Evolutionary conservation across 2,797 vertebrate genomes (phyloP), one percentile per base, ranked within the genome.

Genomic region (Orientallactaga sibirica): DNA sequence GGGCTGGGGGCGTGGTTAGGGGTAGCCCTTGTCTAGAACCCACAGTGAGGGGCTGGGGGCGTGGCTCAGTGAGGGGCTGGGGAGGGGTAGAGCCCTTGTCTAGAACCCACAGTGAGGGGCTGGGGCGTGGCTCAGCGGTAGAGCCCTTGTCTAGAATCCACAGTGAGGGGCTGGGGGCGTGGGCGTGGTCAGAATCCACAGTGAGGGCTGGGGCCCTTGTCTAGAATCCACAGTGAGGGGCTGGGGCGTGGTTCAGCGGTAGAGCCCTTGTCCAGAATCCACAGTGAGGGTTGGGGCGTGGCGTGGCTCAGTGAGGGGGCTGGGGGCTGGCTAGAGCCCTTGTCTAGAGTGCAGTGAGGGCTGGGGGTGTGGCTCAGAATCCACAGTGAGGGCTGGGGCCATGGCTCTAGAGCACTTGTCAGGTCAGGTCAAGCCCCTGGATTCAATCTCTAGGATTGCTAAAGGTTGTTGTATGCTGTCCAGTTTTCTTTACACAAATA

Each of bases 401-500:
- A n/a, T n/a, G n/a, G n/a, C n/a, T n/a, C n/a, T n/a, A n/a, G n/a
- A n/a, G 3, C 15, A 7, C 27, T 7, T 52, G 80, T 25, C 80
- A 68, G 64, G 37, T 68, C 48, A 29, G 16, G 14, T 27, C 43
- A 48, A 73, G 68, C 16, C 52, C 12, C 29, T 73, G n/a, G n/a
- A 16, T 70, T 70, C 16, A 73, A 19, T 33, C 41, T 67, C 18
- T 3, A 55, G n/a, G 5, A 41, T n/a, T 7, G 2, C 16, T 41
- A 67, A 48, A 22, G 18, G 11, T 48, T 48, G 66, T 20, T 68
- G 64, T 68, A 5, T 77, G 84, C 20, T 29, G 15, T 86, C n/a
- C 64, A 77, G 58, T 78, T 91, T 67, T 89, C 41, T 33, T 48
- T 86, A 52, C 86, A 25, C 76, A 88, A 62, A 75, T 20, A 14